These are phyloP conservation scores for Teinopalpus imperialis DNA, from an alignment of 2,888 invertebrate species.

Conservation along the genomic window DNA sequence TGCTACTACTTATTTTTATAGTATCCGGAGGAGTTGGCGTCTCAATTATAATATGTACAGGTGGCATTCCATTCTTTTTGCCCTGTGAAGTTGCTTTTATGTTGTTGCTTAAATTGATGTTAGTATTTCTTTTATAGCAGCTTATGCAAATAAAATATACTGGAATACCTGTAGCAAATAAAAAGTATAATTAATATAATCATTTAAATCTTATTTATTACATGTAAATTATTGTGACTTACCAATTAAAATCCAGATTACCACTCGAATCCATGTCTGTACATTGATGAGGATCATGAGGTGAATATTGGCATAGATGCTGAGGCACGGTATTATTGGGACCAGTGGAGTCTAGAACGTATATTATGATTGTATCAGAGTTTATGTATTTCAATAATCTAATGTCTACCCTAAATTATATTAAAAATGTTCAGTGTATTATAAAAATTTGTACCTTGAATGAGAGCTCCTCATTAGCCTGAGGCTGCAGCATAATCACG, in stretches of 20 bases:
- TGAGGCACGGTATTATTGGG: conserved; percentile 90
- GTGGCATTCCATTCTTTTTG: conserved; percentile 56
- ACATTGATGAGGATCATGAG: conserved; percentile 90
- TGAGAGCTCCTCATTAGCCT: conserved; percentile 43
- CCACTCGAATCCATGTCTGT: conserved; percentile 92
- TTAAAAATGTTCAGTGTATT: neutral
- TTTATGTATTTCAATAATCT: no score
- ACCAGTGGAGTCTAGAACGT: conserved; percentile 89
- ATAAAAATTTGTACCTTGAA: conserved; percentile 49
- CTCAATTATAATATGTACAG: conserved; percentile 67
- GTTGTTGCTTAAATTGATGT: conserved; percentile 40
- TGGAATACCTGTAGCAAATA: conserved; percentile 58
- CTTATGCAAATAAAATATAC: conserved; percentile 60
- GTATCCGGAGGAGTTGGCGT: conserved; percentile 68
- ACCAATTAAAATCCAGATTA: conserved; percentile 91
- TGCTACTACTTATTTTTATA: conserved; percentile 46
- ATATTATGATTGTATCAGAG: no score
- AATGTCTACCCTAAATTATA: no score
- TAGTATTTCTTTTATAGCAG: conserved; percentile 49
- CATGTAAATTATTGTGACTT: conserved; percentile 36
- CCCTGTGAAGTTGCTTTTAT: conserved; percentile 39
- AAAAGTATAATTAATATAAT: conserved; percentile 2
- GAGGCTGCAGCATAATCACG: conserved; percentile 60
- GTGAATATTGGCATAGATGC: conserved; percentile 91
- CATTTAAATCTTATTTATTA: no score